Base-by-base conservation (phyloP, 1,140 invertebrate species). In the Penaeus vannamei region DNA sequence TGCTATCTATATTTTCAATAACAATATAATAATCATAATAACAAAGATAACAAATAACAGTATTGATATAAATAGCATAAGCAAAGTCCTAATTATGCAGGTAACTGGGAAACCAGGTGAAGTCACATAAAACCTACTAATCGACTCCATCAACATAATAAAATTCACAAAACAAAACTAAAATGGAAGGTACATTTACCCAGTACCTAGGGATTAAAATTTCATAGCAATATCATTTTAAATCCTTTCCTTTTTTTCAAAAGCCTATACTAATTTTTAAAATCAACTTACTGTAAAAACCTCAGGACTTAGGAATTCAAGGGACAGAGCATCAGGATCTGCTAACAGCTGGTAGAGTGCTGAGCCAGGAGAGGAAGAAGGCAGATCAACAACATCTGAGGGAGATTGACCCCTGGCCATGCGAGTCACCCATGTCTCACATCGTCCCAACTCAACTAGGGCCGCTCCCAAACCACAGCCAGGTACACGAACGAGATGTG, bases 261-360 rank as follows among this genome's bases (percentile, higher is more conserved):
- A 80, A 80, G 32, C 66, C 79, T 77, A 53, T 53, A 20, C 66
- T 36, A 60, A 88, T 61, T 53, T 4, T 2, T 2, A 42, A 86
- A 23, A 81, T 29, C 53, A 36, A 92, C 92, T 92, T 93, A 95
- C 95, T 91, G 94, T 93, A 91, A 96, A 94, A 22, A 94, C 92
- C 91, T 95, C 95, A 64, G 94, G 91, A 2, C 95, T 94, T 2
- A 96, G 92, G 92, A 95, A 93, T 82, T 95, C 95, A 62, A 96
- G 92, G 90, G 93, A 93, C 2, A 95, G 95, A 91, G 93, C 94
- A 93, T 96, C 95, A 22, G 95, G 95, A 92, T 95, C 94, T 10
- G 94, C 94, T 61, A 95, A 92, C 29, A 96, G 93, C 91, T 95
- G 94, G 90, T 95, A 95, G 20, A 96, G 93, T 7, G 94, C 94